phyloP scores from a whole-genome alignment of 2,113 vertebrate species.

The Anolis carolinensis region DNA sequence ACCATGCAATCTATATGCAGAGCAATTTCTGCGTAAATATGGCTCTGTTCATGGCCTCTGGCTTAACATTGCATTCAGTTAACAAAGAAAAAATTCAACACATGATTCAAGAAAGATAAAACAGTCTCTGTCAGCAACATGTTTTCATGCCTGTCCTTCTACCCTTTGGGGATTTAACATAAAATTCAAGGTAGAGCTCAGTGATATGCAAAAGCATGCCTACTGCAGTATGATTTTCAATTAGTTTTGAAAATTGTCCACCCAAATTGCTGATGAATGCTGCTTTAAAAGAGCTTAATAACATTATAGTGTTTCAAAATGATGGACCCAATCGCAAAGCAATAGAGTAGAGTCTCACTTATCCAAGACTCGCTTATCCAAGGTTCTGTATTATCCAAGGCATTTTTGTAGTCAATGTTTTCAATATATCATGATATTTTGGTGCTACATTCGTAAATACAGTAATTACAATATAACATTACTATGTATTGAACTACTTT shows the following conservation, averaged over 20 bases:
- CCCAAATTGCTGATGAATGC: background rate
- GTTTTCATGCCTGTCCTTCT: background rate
- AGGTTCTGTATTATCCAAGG: too few relatives aligned
- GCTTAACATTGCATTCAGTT: slow-evolving; percentile 39
- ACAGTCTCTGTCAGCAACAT: background rate
- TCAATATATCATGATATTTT: too few relatives aligned
- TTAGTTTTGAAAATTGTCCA: background rate
- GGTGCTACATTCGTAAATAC: too few relatives aligned
- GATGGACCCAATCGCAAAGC: too few relatives aligned
- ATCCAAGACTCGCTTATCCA: too few relatives aligned
- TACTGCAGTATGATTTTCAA: background rate
- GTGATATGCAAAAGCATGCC: background rate
- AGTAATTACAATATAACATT: too few relatives aligned
- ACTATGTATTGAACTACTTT: too few relatives aligned
- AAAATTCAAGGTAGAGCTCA: background rate
- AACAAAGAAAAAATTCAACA: slow-evolving; percentile 38
- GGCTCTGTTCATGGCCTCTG: background rate
- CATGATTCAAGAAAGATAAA: slow-evolving; percentile 14
- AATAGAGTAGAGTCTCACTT: too few relatives aligned
- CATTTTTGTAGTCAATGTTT: too few relatives aligned
- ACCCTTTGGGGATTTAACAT: background rate
- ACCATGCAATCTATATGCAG: slow-evolving; percentile 12
- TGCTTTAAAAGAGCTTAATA: background rate
- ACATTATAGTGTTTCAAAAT: too few relatives aligned
- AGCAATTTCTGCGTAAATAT: slow-evolving; percentile 34